Base-by-base conservation (phyloP, 2,888 invertebrate genomes). In the Rhabditophanes sp. region DNA sequence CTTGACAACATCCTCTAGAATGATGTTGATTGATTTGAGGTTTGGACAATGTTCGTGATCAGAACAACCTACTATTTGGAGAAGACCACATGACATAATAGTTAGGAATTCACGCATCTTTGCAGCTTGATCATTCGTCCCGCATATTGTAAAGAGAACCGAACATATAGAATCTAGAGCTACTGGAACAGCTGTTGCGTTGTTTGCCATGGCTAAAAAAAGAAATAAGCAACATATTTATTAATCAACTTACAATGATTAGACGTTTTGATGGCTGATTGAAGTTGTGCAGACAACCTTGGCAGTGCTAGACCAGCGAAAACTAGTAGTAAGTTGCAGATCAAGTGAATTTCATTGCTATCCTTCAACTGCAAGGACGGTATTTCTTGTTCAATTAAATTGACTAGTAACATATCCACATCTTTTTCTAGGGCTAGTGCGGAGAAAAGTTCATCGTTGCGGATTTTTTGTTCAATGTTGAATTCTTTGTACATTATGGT, bases 301-400 rank as follows among this genome's bases (percentile, higher is more conserved):
- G 48, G 53, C 17, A 48, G 34, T 6, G 52, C 34, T 30, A 48
- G 44, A 6, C 52, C 48, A 27, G 96, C 83, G 67, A 93, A 96
- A 4, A 99, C 96, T 85, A 99, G 87, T 39, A 99, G 68, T 23
- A 96, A n/a, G n/a, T n/a, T n/a, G n/a, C n/a, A n/a, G n/a, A n/a
- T n/a, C n/a, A n/a, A n/a, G n/a, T n/a, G n/a, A n/a, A n/a, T n/a
- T n/a, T n/a, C n/a, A n/a, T n/a, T n/a, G n/a, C n/a, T n/a, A n/a
- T n/a, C n/a, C n/a, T n/a, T n/a, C n/a, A n/a, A n/a, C n/a, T n/a
- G n/a, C n/a, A n/a, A n/a, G n/a, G n/a, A n/a, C n/a, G n/a, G n/a
- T n/a, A n/a, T n/a, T n/a, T n/a, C n/a, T n/a, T n/a, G n/a, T n/a
- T n/a, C n/a, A n/a, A n/a, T n/a, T n/a, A n/a, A n/a, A n/a, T n/a